Evolutionary conservation across 1,140 invertebrate genomes (phyloP).

Genomic region (Drosophila chauvacae): DNA sequence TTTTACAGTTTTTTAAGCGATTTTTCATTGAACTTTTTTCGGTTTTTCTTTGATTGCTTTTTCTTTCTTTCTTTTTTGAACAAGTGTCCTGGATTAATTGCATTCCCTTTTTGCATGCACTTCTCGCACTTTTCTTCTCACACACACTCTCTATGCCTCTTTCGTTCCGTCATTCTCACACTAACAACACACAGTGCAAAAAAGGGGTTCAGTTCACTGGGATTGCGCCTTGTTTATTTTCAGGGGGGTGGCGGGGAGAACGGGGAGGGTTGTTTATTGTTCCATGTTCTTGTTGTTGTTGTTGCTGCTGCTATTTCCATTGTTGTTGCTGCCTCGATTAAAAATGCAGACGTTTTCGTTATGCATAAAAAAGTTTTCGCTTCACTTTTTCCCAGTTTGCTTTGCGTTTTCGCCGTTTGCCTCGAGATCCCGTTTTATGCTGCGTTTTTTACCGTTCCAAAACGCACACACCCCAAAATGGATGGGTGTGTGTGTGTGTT

Average conservation of each 20-base stretch:
- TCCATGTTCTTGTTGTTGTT: slow-evolving; percentile 35
- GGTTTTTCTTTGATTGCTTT: neutral
- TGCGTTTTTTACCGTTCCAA: slow-evolving; percentile 33
- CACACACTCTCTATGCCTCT: slow-evolving; percentile 15
- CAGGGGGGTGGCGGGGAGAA: slow-evolving; percentile 23
- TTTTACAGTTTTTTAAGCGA: neutral
- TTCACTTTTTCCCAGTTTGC: slow-evolving; percentile 39
- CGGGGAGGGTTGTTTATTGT: slow-evolving; percentile 52
- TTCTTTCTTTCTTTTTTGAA: neutral
- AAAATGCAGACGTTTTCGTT: slow-evolving; percentile 72
- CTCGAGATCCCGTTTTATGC: slow-evolving; percentile 26
- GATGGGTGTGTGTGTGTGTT: slow-evolving; percentile 1
- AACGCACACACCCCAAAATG: slow-evolving; percentile 27
- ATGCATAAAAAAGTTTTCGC: slow-evolving; percentile 63
- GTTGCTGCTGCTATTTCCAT: slow-evolving; percentile 45
- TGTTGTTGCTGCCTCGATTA: slow-evolving; percentile 68
- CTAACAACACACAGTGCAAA: slow-evolving; percentile 45
- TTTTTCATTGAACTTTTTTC: neutral
- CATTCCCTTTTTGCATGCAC: slow-evolving; percentile 29
- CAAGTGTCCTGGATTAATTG: slow-evolving; percentile 49
- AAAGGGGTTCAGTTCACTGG: slow-evolving; percentile 57
- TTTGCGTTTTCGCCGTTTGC: slow-evolving; percentile 50
- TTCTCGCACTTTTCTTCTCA: slow-evolving; percentile 24
- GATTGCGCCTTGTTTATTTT: slow-evolving; percentile 48
- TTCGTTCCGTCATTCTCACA: slow-evolving; percentile 19